These are phyloP conservation scores for Lepidurus packardi DNA, from an alignment of 1,140 invertebrate species.

Conservation along the genomic window DNA sequence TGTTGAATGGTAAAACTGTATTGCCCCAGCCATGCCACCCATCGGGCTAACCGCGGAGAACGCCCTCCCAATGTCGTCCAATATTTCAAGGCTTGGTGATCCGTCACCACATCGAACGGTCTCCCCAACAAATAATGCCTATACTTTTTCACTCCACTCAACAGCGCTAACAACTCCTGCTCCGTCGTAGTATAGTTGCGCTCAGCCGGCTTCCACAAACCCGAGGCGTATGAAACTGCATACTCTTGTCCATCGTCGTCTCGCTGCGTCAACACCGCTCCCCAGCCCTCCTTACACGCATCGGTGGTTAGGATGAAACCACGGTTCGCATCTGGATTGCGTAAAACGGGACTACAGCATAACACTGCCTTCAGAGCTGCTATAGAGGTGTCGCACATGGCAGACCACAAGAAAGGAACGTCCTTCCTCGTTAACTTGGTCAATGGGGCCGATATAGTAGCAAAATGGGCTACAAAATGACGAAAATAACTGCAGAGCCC, in stretches of 20 bases:
- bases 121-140: constrained; percentile 47
- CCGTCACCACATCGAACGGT: constrained; percentile 50
- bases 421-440: constrained; percentile 35
- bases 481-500: constrained; percentile 32
- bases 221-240: constrained; percentile 46
- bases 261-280: constrained; percentile 38
- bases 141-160: constrained; percentile 48
- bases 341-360: constrained; percentile 36
- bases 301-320: constrained; percentile 4
- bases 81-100: constrained; percentile 49
- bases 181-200: constrained; percentile 47
- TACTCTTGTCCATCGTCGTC: constrained; percentile 39
- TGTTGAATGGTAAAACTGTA: constrained; percentile 14
- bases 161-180: constrained; percentile 50
- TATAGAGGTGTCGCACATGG: constrained; percentile 24
- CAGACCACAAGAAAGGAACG: constrained; percentile 18
- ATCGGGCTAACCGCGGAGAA: constrained; percentile 46
- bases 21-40: constrained; percentile 34
- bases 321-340: constrained; percentile 35
- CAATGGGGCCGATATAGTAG: constrained; percentile 36
- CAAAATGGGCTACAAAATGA: constrained; percentile 38
- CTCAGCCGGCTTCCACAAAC: constrained; percentile 45
- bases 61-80: constrained; percentile 45
- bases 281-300: constrained; percentile 33
- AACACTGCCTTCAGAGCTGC: constrained; percentile 36